A percentile compares a stretch with the other conserved stretches of the same genome.
phyloP scores from a whole-genome alignment of 2,797 vertebrate genomes.

The Ficedula albicollis region DNA sequence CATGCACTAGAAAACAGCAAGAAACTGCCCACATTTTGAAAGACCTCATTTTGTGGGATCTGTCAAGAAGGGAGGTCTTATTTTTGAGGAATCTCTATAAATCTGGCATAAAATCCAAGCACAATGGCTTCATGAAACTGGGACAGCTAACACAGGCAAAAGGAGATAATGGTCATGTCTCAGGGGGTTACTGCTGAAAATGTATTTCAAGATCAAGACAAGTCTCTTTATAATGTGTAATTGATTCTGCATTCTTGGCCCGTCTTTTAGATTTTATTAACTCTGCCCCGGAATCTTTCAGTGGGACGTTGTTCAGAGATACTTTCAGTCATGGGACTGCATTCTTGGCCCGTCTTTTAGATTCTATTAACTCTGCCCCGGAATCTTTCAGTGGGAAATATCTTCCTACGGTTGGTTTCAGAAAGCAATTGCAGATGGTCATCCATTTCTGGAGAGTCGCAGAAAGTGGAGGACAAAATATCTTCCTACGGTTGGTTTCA shows the following conservation, averaged over 20 bases:
- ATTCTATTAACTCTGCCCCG: neutral
- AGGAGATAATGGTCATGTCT: neutral
- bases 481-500: neutral
- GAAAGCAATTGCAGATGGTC: neutral
- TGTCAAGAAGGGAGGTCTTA: neutral
- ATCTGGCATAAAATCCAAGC: neutral
- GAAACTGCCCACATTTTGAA: neutral
- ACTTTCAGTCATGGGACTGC: too few species aligned
- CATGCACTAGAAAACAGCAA: neutral
- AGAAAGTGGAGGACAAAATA: neutral
- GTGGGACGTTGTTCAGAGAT: too few species aligned
- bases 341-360: neutral
- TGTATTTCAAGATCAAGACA: neutral
- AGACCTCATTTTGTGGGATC: neutral
- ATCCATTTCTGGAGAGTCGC: neutral
- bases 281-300: neutral
- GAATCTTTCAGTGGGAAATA: neutral
- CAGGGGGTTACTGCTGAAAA: neutral
- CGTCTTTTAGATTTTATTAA: neutral
- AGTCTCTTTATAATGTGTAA: neutral
- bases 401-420: neutral
- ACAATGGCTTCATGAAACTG: neutral
- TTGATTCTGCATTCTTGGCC: neutral
- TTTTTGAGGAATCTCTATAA: neutral
- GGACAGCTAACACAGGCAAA: neutral